These are phyloP conservation scores for Patiria pectinifera DNA, from an alignment of 53 echinoderm and acorn worm genomes.

Conservation along the genomic window DNA sequence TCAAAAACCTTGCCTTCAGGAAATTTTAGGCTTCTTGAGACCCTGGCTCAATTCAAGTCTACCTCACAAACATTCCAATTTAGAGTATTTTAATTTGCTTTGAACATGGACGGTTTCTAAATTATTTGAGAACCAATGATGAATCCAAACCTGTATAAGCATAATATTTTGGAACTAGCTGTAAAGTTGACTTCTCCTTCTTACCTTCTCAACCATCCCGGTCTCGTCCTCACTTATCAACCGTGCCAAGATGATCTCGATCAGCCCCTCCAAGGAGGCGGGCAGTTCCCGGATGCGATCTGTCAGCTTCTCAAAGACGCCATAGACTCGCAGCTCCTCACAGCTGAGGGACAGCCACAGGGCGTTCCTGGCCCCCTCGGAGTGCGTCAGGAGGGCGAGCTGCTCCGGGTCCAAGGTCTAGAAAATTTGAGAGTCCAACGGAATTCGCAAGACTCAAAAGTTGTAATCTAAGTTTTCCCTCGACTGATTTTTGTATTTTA, in stretches of 20 bases:
- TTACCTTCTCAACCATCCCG: slow-evolving; percentile 82
- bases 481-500: too few relatives aligned
- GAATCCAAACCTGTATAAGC: too few relatives aligned
- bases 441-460: background rate
- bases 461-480: background rate
- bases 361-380: slow-evolving; percentile 89
- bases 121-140: too few relatives aligned
- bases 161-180: too few relatives aligned
- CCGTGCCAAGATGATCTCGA: slow-evolving; percentile 78
- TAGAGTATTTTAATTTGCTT: too few relatives aligned
- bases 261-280: slow-evolving; percentile 77
- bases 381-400: slow-evolving; percentile 68
- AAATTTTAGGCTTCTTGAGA: too few relatives aligned
- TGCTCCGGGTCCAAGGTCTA: slow-evolving; percentile 91
- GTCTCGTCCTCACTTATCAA: slow-evolving; percentile 89
- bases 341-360: slow-evolving; percentile 94
- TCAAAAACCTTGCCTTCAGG: too few relatives aligned
- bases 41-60: too few relatives aligned
- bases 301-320: slow-evolving; percentile 84
- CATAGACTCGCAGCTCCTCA: slow-evolving; percentile 93
- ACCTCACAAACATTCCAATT: too few relatives aligned
- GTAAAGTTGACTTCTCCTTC: background rate
- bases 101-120: too few relatives aligned
- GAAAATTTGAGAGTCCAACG: background rate
- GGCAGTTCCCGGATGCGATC: slow-evolving; percentile 76